Evolutionary conservation across 1,140 invertebrate species (phyloP).

Genomic region (Leguminivora glycinivorella): DNA sequence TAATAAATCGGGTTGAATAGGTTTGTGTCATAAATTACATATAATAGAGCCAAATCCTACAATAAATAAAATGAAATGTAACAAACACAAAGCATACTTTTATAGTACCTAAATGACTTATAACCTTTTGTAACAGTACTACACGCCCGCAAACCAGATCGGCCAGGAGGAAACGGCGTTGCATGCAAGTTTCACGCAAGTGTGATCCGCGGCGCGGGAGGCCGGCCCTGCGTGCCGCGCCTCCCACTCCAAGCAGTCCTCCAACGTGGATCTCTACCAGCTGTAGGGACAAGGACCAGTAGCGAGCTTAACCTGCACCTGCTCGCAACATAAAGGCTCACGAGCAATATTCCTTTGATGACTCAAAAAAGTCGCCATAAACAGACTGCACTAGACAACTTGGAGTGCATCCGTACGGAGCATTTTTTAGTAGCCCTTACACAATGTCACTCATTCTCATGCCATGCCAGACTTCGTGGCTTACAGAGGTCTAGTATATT

Average conservation of each 20-base stretch:
- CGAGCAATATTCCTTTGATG: background rate
- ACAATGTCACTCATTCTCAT: background rate
- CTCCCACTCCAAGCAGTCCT: constrained; percentile 59
- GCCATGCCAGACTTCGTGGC: background rate
- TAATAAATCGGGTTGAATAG: no score
- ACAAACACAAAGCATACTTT: no score
- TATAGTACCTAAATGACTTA: no score
- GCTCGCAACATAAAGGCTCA: background rate
- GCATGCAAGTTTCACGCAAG: constrained; percentile 89
- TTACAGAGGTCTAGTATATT: background rate
- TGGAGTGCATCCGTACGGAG: background rate
- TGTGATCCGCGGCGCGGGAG: constrained; percentile 79
- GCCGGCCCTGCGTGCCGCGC: constrained; percentile 53
- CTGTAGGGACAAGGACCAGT: constrained; percentile 52
- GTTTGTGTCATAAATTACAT: no score
- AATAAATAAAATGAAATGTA: no score
- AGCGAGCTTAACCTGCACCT: background rate
- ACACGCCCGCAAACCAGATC: constrained; percentile 87
- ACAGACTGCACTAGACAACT: background rate
- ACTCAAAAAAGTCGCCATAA: background rate
- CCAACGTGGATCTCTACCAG: constrained; percentile 69
- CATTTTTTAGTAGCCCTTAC: background rate
- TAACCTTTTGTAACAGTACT: constrained; percentile 86
- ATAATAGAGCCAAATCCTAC: no score
- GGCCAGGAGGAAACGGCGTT: constrained; percentile 84